A percentile compares a stretch with the other conserved stretches of the same genome.
Evolutionary conservation across 2,113 vertebrate species (phyloP).

Genomic region (Alexandromys fortis): DNA sequence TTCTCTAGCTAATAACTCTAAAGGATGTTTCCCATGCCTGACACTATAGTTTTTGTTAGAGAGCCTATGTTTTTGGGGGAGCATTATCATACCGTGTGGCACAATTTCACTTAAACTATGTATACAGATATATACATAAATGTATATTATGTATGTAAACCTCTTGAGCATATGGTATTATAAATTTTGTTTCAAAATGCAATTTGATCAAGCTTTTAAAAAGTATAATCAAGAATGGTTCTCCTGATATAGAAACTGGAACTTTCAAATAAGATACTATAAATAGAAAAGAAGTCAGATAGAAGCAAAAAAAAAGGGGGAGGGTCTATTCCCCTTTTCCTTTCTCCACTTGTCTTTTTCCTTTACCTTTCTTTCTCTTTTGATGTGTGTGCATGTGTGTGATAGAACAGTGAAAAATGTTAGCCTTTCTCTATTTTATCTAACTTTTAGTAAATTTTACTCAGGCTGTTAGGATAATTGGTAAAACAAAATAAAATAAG

Average conservation of each 20-base stretch:
- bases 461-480: background rate
- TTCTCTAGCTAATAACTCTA: background rate
- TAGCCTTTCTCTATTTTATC: background rate
- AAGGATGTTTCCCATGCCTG: background rate
- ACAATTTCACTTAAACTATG: background rate
- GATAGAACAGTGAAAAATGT: background rate
- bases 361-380: background rate
- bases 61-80: background rate
- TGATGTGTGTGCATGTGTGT: background rate
- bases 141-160: too few relatives aligned
- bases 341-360: background rate
- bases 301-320: background rate
- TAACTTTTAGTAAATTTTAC: background rate
- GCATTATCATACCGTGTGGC: too few relatives aligned
- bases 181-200: background rate
- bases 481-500: background rate
- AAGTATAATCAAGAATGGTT: background rate
- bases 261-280: background rate
- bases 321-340: background rate
- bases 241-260: background rate
- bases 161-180: background rate
- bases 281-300: background rate
- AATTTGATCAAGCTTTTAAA: background rate
- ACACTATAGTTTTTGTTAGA: background rate
- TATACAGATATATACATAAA: background rate